Conservation (phyloP, 2,113 vertebrate species). For the Pardalotus punctatus region DNA sequence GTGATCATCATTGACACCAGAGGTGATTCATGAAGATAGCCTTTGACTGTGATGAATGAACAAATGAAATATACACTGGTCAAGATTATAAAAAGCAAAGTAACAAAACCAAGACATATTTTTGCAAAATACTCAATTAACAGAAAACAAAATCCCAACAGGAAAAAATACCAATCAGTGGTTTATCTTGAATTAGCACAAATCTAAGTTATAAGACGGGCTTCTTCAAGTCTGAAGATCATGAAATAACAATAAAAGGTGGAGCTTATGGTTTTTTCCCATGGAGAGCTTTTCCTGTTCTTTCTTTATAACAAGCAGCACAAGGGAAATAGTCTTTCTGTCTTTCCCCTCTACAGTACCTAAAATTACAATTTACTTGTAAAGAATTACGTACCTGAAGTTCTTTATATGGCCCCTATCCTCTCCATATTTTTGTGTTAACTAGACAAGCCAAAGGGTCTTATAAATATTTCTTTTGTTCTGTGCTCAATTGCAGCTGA, state of each 20-base stretch:
- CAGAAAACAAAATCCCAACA: not conserved
- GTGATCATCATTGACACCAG: not conserved
- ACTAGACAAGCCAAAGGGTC: not conserved
- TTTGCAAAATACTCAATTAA: not conserved
- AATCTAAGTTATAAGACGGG: not conserved
- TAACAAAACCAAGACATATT: not conserved
- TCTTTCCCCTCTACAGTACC: not conserved
- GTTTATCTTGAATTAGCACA: not conserved
- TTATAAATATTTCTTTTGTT: not conserved
- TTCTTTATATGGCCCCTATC: not conserved
- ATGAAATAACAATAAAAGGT: not conserved
- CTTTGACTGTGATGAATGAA: not conserved
- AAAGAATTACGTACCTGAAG: not conserved
- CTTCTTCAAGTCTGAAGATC: not conserved
- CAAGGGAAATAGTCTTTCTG: not conserved
- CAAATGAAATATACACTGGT: not conserved
- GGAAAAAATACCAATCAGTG: not conserved
- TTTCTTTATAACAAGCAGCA: not conserved
- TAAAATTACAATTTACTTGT: not conserved
- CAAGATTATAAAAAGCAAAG: not conserved
- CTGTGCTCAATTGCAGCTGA: not conserved
- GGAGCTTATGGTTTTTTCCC: not conserved
- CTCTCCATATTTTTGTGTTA: not conserved
- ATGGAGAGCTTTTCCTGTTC: rapidly evolving
- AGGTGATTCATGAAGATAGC: not conserved